Conservation (phyloP, 2,888 invertebrate genomes). For the Chalcosyrphus nemorum region DNA sequence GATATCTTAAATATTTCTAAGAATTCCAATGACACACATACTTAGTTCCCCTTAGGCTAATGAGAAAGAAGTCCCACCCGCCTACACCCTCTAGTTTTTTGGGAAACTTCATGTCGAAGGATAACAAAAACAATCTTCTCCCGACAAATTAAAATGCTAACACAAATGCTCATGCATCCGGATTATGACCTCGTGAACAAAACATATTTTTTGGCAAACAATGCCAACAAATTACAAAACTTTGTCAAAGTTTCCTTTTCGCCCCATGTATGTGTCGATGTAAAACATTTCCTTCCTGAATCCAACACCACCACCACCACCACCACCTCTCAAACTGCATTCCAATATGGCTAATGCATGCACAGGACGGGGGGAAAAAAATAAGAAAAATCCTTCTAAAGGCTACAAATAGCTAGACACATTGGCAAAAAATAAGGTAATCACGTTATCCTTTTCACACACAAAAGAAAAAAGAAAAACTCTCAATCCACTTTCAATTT, state of each 20-base stretch:
- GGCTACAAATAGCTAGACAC: conserved; percentile 20
- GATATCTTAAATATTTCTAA: background rate
- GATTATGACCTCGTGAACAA: conserved; percentile 25
- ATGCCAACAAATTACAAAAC: conserved; percentile 62
- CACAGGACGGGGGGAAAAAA: background rate
- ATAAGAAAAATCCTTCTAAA: background rate
- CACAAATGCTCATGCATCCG: conserved; percentile 59
- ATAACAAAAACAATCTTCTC: background rate
- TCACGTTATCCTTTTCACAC: conserved; percentile 44
- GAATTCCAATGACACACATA: background rate
- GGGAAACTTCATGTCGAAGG: background rate
- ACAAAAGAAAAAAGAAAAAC: background rate
- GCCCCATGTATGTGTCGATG: background rate
- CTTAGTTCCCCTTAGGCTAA: background rate
- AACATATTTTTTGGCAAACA: conserved; percentile 64
- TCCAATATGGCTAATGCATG: conserved; percentile 65
- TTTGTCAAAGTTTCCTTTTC: conserved; percentile 22
- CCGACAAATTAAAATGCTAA: conserved; percentile 40
- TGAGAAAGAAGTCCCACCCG: background rate
- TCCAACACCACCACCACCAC: background rate
- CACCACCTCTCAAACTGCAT: conserved; percentile 23
- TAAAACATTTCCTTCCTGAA: background rate
- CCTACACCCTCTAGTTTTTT: too few relatives aligned
- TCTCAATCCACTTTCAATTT: conserved; percentile 53
- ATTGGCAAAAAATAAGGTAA: conserved; percentile 41